Conservation (phyloP, 1,140 invertebrate species). For the Drosophila sp. region DNA sequence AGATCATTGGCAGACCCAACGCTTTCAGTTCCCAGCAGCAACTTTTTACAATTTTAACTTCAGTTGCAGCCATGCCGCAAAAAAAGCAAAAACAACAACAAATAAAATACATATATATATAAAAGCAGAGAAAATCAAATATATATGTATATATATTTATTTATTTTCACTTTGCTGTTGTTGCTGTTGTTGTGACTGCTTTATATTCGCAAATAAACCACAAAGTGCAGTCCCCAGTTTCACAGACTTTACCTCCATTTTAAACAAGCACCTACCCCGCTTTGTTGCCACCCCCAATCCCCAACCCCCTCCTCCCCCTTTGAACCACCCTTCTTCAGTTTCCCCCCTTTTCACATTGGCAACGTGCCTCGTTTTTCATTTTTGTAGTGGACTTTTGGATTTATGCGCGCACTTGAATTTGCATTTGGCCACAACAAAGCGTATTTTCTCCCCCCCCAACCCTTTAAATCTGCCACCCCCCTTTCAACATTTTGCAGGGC, state of each 20-base stretch:
- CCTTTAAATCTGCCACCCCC: background rate
- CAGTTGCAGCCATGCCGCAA: slow-evolving; percentile 61
- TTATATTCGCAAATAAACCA: slow-evolving; percentile 69
- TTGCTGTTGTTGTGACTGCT: background rate
- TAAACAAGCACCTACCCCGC: background rate
- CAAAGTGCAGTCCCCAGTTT: slow-evolving; percentile 63
- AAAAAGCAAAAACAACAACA: slow-evolving; percentile 21
- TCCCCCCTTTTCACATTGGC: slow-evolving; percentile 7
- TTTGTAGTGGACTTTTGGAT: slow-evolving; percentile 69
- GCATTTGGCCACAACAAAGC: slow-evolving; percentile 67
- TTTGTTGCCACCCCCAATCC: background rate
- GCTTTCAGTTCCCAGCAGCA: slow-evolving; percentile 18
- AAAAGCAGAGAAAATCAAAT: slow-evolving; percentile 64
- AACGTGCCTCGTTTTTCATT: slow-evolving; percentile 59
- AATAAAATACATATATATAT: no score
- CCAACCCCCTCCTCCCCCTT: no score
- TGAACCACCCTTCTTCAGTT: no score
- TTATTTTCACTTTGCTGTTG: slow-evolving; percentile 18
- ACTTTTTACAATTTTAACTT: slow-evolving; percentile 79
- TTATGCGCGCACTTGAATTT: slow-evolving; percentile 79
- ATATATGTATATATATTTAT: slow-evolving; percentile 50
- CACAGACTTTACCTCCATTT: background rate
- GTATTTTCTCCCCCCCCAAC: background rate
- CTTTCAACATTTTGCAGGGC: background rate
- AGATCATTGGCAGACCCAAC: no score